Percentiles rank a stretch among this genome's conserved stretches.
Evolutionary conservation across 2,113 vertebrate species (phyloP).

Genomic region (Ochotona princeps): DNA sequence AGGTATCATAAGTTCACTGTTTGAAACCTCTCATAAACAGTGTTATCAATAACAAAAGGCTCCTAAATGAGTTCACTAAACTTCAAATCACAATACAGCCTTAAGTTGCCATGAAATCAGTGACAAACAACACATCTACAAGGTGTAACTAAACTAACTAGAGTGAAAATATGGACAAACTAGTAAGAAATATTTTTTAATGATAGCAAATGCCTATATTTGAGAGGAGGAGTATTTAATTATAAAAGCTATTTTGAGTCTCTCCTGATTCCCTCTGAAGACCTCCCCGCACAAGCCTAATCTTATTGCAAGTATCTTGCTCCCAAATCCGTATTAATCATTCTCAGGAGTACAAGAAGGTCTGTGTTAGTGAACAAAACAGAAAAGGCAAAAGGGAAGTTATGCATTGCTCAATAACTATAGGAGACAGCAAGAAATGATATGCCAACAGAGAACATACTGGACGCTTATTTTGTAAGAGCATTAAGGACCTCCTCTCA

Average conservation of each 20-base stretch:
- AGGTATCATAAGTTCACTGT: background rate
- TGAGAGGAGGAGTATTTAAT: background rate
- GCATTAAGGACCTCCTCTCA: background rate
- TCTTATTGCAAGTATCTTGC: background rate
- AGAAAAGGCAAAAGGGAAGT: background rate
- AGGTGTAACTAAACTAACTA: constrained; percentile 55
- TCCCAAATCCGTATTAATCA: background rate
- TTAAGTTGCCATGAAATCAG: constrained; percentile 50
- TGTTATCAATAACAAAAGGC: constrained; percentile 36
- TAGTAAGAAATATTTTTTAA: background rate
- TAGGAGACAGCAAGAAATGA: background rate
- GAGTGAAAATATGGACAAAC: constrained; percentile 31
- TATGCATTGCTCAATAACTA: background rate
- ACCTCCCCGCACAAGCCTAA: background rate
- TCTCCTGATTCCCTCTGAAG: background rate
- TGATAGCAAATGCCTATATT: background rate
- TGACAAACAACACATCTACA: background rate
- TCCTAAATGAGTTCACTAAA: constrained; percentile 43
- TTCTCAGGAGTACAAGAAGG: background rate
- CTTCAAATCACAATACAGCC: background rate
- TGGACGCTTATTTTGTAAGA: background rate
- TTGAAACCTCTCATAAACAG: constrained; percentile 11
- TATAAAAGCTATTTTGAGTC: background rate
- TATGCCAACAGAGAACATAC: background rate
- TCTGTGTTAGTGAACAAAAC: background rate